Evolutionary conservation across 2,888 invertebrate species (phyloP).

Genomic region (Apamea epomidion): DNA sequence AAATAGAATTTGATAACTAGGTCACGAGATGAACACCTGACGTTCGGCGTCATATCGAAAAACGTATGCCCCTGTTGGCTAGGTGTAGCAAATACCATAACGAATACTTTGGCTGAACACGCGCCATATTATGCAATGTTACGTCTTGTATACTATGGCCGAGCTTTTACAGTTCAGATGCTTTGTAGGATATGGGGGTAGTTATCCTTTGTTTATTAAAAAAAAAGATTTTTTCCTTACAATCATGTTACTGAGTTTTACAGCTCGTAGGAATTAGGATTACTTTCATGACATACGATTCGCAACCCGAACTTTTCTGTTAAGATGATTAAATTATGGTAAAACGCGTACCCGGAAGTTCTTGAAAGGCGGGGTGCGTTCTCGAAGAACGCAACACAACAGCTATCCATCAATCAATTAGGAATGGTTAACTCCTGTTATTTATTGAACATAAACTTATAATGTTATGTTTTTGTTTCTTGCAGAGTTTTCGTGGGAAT

Average conservation of each 20-base stretch:
- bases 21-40: conserved; percentile 88
- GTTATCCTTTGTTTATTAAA: conserved; percentile 39
- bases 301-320: conserved; percentile 21
- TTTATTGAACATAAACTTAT: conserved; percentile 69
- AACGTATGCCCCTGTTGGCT: conserved; percentile 90
- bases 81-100: conserved; percentile 90
- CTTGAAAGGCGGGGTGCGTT: conserved; percentile 25
- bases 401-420: conserved; percentile 77
- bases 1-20: conserved; percentile 76
- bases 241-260: neutral
- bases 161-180: conserved; percentile 78
- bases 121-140: conserved; percentile 89
- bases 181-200: conserved; percentile 59
- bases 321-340: conserved; percentile 45
- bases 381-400: conserved; percentile 52
- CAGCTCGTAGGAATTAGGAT: neutral
- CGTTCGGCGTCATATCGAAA: conserved; percentile 89
- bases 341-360: conserved; percentile 29
- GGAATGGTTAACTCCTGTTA: conserved; percentile 66
- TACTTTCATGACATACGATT: neutral
- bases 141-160: conserved; percentile 83
- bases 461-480: conserved; percentile 49
- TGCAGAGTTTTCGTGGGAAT: conserved; percentile 20
- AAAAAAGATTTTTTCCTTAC: neutral
- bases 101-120: conserved; percentile 90